Evolutionary conservation across 2,113 vertebrate species (phyloP).

Genomic region (Pygoscelis adeliae): DNA sequence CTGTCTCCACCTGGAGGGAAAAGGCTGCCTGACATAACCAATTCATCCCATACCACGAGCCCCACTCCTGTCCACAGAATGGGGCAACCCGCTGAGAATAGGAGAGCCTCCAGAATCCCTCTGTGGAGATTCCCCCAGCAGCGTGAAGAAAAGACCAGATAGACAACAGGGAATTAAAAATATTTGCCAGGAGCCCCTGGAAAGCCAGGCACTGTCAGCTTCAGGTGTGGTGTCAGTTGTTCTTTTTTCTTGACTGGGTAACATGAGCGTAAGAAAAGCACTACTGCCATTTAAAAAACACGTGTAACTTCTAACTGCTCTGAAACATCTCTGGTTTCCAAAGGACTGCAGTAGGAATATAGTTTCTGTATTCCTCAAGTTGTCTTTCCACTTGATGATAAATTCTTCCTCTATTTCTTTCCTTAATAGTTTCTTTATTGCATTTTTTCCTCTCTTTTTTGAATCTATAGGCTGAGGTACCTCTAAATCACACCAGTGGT

Average conservation of each 20-base stretch:
- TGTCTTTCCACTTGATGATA: background rate
- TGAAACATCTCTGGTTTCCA: background rate
- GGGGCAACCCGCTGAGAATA: accelerated
- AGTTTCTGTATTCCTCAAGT: background rate
- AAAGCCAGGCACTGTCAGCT: background rate
- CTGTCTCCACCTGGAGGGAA: conserved; percentile 3
- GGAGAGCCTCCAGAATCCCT: background rate
- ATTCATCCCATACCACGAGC: accelerated
- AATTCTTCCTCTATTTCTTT: background rate
- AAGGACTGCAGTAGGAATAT: background rate
- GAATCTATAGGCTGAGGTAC: background rate
- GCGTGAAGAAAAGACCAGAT: background rate
- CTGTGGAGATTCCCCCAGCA: background rate
- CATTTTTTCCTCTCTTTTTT: background rate
- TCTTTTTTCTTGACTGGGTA: background rate
- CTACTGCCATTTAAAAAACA: background rate
- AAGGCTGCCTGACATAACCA: background rate
- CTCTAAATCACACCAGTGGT: background rate
- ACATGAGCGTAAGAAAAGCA: background rate
- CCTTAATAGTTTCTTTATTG: background rate
- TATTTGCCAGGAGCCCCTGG: background rate
- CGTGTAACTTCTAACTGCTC: background rate
- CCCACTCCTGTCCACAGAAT: background rate
- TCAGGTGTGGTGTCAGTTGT: background rate
- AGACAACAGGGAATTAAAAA: background rate